Evolutionary conservation across 2,113 vertebrate species (phyloP).

Genomic region (Xyrauchen texanus): DNA sequence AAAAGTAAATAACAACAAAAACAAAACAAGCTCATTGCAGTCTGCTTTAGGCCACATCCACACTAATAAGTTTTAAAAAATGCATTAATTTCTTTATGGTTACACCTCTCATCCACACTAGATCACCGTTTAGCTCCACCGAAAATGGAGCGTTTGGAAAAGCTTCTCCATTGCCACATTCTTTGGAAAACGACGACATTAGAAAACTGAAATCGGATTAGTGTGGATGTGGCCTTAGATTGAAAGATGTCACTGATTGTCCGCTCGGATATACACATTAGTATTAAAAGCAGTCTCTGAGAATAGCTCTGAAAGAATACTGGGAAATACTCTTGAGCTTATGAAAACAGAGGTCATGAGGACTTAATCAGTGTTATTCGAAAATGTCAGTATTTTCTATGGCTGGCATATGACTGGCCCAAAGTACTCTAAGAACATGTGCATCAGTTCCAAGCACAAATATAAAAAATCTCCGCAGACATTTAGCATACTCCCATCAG

Average conservation of each 20-base stretch:
- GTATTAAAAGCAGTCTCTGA: neutral
- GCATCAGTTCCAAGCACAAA: too few species aligned
- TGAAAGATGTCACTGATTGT: slow-evolving; percentile 66
- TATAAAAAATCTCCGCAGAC: neutral
- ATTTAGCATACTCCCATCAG: neutral
- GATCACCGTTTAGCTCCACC: too few species aligned
- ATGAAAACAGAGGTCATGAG: neutral
- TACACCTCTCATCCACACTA: too few species aligned
- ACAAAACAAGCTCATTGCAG: slow-evolving; percentile 53
- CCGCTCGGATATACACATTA: slow-evolving; percentile 42
- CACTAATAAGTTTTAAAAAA: too few species aligned
- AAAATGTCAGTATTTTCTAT: neutral
- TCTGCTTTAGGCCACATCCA: slow-evolving; percentile 1
- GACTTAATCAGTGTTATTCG: neutral
- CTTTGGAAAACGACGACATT: too few species aligned
- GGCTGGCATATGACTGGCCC: neutral
- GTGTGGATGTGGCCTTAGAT: slow-evolving; percentile 52
- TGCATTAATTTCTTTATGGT: too few species aligned
- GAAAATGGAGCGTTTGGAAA: too few species aligned
- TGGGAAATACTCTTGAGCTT: too few species aligned
- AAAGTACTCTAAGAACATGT: too few species aligned
- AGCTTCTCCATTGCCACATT: too few species aligned
- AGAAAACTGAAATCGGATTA: too few species aligned
- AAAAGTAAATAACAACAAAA: slow-evolving; percentile 66
- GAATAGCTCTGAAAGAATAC: too few species aligned